Evolutionary conservation across 1,140 invertebrate genomes (phyloP), one percentile per base, ranked within the genome.

Genomic region (Drosophila nigrodunni): DNA sequence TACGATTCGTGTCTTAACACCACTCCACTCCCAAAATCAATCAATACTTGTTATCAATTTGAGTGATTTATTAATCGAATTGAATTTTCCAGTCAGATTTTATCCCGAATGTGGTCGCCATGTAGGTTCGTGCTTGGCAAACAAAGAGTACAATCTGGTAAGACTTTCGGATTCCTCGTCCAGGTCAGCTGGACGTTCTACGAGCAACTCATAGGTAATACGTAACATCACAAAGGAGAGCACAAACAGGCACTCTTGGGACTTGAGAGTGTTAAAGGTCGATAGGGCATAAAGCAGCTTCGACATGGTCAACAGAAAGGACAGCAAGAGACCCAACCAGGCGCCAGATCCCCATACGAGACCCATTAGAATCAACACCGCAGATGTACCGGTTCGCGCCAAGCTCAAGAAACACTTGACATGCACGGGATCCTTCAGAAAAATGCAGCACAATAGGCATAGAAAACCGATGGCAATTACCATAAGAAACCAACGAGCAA

Each of bases 231-330:
- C 30, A 4, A 73, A 13, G 7, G 4, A 9, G 13, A 67, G 10
- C 8, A 61, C 21, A 25, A 74, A 47, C 18, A 66, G 13, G 46
- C 35, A 15, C 55, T 55, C 43, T 47, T 50, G 47, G 8, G 44
- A 21, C 46, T 10, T 30, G 7, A 65, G 37, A 7, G 1, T 43
- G 3, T 69, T 57, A 8, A 5, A n/a, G 7, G 4, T 34, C n/a
- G 64, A 18, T 0, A 73, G 9, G 0, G 55, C 47, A n/a, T 67
- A 46, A 3, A 73, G 39, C 18, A 74, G 2, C 11, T 69, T 62
- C 13, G 43, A 21, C 8, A 9, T 10, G 55, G 7, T 30, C 3
- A 60, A 39, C 15, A 54, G 1, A 1, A 52, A 7, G 9, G 64
- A 68, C 5, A 68, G 9, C 0, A 37, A 5, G 8, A 30, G 50